Evolutionary conservation across 1,140 invertebrate genomes (phyloP).

Genomic region (Drosophila bocki): DNA sequence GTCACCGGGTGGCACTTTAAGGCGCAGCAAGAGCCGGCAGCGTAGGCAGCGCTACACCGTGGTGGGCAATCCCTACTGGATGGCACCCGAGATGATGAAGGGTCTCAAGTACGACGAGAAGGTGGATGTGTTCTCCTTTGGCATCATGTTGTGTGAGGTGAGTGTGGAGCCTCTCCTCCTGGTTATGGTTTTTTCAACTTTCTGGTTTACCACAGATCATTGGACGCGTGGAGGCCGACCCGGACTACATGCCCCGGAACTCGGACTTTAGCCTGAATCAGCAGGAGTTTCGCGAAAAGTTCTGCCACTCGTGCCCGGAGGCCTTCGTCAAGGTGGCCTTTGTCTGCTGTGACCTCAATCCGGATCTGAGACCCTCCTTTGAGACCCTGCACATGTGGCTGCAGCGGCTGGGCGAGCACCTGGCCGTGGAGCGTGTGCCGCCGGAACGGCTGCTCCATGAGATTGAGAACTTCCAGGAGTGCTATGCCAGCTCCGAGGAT

Average conservation of each 20-base stretch:
- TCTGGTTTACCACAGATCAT: constrained; percentile 89
- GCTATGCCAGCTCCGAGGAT: constrained; percentile 76
- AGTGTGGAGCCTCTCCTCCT: constrained; percentile 32
- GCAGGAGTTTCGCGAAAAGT: constrained; percentile 93
- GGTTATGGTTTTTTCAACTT: not conserved
- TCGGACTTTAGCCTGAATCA: constrained; percentile 97
- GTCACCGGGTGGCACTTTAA: constrained; percentile 84
- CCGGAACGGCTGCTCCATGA: constrained; percentile 89
- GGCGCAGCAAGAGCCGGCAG: constrained; percentile 85
- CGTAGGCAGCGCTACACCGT: constrained; percentile 87
- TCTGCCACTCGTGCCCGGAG: constrained; percentile 94
- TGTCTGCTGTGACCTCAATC: constrained; percentile 94
- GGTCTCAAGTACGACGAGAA: constrained; percentile 98
- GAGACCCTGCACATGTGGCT: constrained; percentile 94
- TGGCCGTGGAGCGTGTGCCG: constrained; percentile 88
- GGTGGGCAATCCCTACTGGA: constrained; percentile 98
- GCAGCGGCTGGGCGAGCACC: constrained; percentile 90
- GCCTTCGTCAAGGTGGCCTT: constrained; percentile 95
- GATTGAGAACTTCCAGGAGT: constrained; percentile 89
- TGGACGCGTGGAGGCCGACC: constrained; percentile 96
- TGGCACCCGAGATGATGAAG: constrained; percentile 99
- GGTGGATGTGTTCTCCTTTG: constrained; percentile 98
- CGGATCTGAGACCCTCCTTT: constrained; percentile 94
- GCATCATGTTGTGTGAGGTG: constrained; percentile 97
- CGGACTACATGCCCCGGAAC: constrained; percentile 95